Conservation (phyloP, 2,888 invertebrate species). For the Melolontha melolontha region DNA sequence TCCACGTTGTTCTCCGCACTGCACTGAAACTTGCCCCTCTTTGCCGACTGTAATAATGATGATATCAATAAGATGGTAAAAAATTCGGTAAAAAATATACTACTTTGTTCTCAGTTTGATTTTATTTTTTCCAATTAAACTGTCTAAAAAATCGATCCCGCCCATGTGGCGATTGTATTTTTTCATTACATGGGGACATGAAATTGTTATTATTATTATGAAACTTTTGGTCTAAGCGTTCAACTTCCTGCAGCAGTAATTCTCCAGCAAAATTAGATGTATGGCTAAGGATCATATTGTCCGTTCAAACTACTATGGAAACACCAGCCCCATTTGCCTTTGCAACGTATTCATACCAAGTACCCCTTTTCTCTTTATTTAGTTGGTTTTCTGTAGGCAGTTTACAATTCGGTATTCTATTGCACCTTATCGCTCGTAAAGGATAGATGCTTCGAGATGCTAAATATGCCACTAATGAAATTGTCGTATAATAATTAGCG, state of each 20-base stretch:
- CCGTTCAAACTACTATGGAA: slow-evolving; percentile 48
- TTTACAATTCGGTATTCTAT: slow-evolving; percentile 56
- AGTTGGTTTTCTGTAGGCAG: slow-evolving; percentile 53
- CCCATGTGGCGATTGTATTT: slow-evolving; percentile 19
- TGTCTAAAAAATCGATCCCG: slow-evolving; percentile 9
- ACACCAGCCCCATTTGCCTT: slow-evolving; percentile 48
- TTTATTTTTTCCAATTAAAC: slow-evolving; percentile 6
- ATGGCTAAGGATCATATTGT: slow-evolving; percentile 51
- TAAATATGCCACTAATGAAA: slow-evolving; percentile 33
- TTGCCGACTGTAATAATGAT: too few species aligned
- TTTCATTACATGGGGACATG: too few species aligned
- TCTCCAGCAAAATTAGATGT: slow-evolving; percentile 48
- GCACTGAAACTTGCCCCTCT: too few species aligned
- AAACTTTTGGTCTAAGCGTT: slow-evolving; percentile 5
- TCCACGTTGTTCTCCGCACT: too few species aligned
- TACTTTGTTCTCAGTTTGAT: not conserved
- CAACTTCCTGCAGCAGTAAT: slow-evolving; percentile 19
- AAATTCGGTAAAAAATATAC: slow-evolving; percentile 7
- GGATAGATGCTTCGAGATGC: slow-evolving; percentile 52
- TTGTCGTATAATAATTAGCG: slow-evolving; percentile 44
- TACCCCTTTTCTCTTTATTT: slow-evolving; percentile 51
- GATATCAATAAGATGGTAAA: slow-evolving; percentile 18
- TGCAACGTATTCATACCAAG: slow-evolving; percentile 51
- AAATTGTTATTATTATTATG: slow-evolving; percentile 9
- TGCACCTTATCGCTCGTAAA: slow-evolving; percentile 55